Conservation (phyloP, 1,140 invertebrate species). For the Scylla paramamosain region DNA sequence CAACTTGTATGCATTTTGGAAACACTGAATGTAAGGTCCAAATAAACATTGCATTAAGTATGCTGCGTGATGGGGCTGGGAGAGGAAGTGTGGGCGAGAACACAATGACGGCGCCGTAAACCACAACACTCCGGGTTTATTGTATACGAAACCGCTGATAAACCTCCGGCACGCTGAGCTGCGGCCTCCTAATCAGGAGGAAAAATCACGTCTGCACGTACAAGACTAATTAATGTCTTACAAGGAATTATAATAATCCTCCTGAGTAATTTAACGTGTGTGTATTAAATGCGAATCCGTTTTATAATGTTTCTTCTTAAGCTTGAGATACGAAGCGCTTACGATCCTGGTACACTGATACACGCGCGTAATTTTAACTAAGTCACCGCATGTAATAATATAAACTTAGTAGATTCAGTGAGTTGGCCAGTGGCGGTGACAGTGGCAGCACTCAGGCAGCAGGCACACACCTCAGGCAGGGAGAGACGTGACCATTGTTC, state of each 20-base stretch:
- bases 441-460: background rate
- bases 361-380: background rate
- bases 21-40: no score
- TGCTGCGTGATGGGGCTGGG: background rate
- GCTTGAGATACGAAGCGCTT: background rate
- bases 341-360: background rate
- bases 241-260: background rate
- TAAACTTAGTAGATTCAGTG: background rate
- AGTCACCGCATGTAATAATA: background rate
- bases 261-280: background rate
- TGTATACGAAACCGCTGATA: background rate
- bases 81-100: background rate
- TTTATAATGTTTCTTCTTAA: background rate
- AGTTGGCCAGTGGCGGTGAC: background rate
- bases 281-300: background rate
- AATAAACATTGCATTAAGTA: background rate
- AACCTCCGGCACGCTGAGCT: background rate
- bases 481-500: background rate
- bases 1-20: no score
- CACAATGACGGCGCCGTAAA: background rate
- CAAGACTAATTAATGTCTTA: background rate
- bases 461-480: background rate
- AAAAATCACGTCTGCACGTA: background rate
- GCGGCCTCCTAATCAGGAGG: background rate
- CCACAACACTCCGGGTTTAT: background rate